A percentile compares a stretch with the other conserved stretches of the same genome.
Evolutionary conservation across 2,888 invertebrate species (phyloP).

Genomic region (Sarcophaga rosellei): DNA sequence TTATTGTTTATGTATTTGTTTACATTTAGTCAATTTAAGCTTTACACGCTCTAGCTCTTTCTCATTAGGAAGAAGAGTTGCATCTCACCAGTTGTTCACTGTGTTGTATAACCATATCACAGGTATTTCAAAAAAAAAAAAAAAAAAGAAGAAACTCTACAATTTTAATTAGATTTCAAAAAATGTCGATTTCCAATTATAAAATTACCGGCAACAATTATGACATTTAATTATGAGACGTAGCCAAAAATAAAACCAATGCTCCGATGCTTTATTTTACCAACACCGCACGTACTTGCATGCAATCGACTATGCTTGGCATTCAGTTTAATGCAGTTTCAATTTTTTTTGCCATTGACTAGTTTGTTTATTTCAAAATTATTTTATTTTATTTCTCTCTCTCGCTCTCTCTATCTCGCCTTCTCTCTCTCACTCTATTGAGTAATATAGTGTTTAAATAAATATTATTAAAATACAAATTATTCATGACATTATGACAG

Average conservation of each 20-base stretch:
- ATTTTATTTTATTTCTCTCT: no score
- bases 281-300: no score
- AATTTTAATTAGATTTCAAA: conserved; percentile 17
- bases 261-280: no score
- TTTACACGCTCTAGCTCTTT: no score
- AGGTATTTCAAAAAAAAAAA: background rate
- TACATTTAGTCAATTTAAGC: no score
- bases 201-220: conserved; percentile 38
- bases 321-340: background rate
- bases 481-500: background rate
- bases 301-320: no score
- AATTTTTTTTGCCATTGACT: background rate
- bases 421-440: no score
- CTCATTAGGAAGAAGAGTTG: no score
- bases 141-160: background rate
- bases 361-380: background rate
- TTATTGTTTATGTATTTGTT: no score
- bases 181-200: conserved; percentile 40
- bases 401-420: no score
- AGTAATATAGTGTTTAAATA: no score
- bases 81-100: background rate
- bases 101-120: background rate
- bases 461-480: no score
- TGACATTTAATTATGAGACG: conserved; percentile 47
- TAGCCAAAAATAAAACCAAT: conserved; percentile 4